Evolutionary conservation across 2,113 vertebrate species (phyloP).

Genomic region (Gadus chalcogrammus): DNA sequence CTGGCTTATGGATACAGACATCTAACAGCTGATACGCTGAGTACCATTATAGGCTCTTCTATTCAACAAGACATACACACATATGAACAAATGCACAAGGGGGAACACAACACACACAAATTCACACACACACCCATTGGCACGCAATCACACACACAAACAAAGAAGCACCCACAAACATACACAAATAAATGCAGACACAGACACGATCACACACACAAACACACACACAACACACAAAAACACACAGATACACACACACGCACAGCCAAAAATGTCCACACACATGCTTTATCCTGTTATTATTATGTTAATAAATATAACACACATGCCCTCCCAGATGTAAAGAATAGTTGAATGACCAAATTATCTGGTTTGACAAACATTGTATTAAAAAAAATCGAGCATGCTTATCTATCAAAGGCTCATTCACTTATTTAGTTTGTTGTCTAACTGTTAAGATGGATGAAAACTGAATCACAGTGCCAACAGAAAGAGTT

Average conservation of each 20-base stretch:
- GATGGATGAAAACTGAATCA: too few species aligned
- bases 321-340: too few species aligned
- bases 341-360: too few species aligned
- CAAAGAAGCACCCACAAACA: not conserved
- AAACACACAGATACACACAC: constrained; percentile 29
- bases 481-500: too few species aligned
- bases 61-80: not conserved
- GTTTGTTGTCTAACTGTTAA: not conserved
- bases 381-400: too few species aligned
- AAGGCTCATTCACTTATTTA: too few species aligned
- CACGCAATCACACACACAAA: not conserved
- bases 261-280: not conserved
- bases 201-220: constrained; percentile 31
- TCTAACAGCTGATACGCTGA: constrained; percentile 42
- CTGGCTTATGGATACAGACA: constrained; percentile 27
- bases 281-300: too few species aligned
- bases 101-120: not conserved
- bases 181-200: constrained; percentile 8
- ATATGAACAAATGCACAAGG: not conserved
- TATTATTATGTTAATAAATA: too few species aligned
- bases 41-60: constrained; percentile 36
- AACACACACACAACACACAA: constrained; percentile 30
- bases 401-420: too few species aligned
- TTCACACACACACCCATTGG: not conserved
- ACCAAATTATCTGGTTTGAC: too few species aligned